These are phyloP conservation scores for Dryobota labecula DNA, from an alignment of 2,888 invertebrate genomes.

Conservation along the genomic window DNA sequence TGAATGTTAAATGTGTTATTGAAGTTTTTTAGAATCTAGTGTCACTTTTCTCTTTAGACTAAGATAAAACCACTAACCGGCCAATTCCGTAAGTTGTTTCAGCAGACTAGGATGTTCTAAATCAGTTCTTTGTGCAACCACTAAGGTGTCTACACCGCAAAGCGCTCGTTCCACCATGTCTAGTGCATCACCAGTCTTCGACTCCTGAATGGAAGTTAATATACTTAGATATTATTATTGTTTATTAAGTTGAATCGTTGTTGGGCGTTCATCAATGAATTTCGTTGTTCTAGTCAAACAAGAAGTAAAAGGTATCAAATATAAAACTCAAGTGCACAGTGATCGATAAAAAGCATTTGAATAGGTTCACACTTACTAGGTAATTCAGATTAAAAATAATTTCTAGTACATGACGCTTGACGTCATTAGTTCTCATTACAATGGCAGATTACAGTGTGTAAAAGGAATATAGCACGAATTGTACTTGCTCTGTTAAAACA, in stretches of 20 bases:
- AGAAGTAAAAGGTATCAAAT: not conserved
- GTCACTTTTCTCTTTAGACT: not conserved
- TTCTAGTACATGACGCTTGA: not conserved
- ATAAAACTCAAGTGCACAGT: not conserved
- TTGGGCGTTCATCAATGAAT: not conserved
- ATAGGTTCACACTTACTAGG: not conserved
- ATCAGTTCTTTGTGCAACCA: conserved; percentile 35
- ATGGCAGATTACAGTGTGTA: no score
- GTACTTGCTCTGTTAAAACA: not conserved
- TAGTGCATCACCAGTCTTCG: conserved; percentile 17
- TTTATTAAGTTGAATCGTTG: not conserved
- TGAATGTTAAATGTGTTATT: not conserved
- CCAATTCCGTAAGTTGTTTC: conserved; percentile 53
- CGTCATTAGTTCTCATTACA: not conserved
- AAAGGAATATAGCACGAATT: not conserved
- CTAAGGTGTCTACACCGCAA: conserved; percentile 38
- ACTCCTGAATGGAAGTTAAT: conserved; percentile 13
- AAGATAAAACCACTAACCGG: conserved; percentile 52
- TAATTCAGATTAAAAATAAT: not conserved
- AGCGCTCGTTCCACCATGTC: conserved; percentile 60
- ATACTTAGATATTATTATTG: not conserved
- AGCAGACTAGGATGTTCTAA: conserved; percentile 45
- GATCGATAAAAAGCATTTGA: not conserved
- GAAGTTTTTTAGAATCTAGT: not conserved
- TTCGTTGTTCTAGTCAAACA: not conserved